Percentiles rank a stretch among this genome's conserved stretches.
Conservation (phyloP, 1,140 invertebrate genomes). For the Berghia stephanieae region DNA sequence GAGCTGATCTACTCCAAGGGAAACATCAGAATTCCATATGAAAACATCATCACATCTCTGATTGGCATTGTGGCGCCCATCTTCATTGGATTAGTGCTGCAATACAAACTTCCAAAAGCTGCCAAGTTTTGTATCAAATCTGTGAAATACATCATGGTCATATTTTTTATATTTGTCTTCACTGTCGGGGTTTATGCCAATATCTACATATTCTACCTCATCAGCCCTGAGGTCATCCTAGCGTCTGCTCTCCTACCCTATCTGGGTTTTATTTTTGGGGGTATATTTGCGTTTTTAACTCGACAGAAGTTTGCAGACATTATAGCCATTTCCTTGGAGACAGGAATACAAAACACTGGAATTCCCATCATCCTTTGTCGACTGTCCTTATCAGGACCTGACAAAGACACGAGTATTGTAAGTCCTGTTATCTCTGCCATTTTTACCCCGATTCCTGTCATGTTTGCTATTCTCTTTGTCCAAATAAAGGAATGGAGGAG, state of each 20-base stretch:
- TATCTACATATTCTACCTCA: constrained; percentile 88
- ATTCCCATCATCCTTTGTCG: constrained; percentile 68
- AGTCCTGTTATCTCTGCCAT: constrained; percentile 75
- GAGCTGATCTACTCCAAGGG: constrained; percentile 72
- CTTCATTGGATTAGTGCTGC: constrained; percentile 76
- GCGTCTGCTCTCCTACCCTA: constrained; percentile 87
- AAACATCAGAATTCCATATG: constrained; percentile 78
- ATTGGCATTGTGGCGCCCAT: constrained; percentile 84
- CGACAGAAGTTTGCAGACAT: constrained; percentile 58
- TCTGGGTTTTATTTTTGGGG: constrained; percentile 85
- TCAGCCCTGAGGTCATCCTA: constrained; percentile 73
- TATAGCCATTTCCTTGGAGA: constrained; percentile 70
- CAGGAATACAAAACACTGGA: constrained; percentile 70
- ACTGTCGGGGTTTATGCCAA: constrained; percentile 93
- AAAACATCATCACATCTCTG: constrained; percentile 80
- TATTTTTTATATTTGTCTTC: constrained; percentile 87
- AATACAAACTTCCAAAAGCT: constrained; percentile 70
- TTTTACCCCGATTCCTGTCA: constrained; percentile 89
- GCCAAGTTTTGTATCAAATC: constrained; percentile 46
- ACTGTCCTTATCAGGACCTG: constrained; percentile 66
- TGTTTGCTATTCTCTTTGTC: constrained; percentile 40
- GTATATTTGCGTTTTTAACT: constrained; percentile 46
- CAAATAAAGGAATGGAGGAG: not conserved
- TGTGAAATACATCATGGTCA: constrained; percentile 77
- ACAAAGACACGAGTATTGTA: constrained; percentile 66